These are phyloP conservation scores for Isichthys henryi DNA, from an alignment of 2,113 vertebrate species.

Conservation along the genomic window DNA sequence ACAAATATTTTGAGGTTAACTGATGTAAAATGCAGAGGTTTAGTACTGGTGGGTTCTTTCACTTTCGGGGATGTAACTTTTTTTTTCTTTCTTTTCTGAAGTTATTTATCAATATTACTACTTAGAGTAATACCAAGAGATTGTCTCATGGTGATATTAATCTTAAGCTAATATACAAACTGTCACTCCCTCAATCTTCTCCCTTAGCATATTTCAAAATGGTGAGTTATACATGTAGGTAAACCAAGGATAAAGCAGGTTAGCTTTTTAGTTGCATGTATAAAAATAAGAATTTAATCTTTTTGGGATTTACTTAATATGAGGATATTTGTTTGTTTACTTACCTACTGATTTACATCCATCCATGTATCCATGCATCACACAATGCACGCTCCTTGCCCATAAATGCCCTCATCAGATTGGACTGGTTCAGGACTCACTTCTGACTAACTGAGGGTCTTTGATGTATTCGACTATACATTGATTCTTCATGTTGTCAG, in stretches of 20 bases:
- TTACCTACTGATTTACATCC: background rate
- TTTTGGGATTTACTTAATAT: background rate
- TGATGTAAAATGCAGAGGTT: background rate
- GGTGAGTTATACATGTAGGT: background rate
- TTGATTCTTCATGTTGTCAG: background rate
- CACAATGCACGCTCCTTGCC: background rate
- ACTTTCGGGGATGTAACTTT: background rate
- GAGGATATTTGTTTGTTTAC: background rate
- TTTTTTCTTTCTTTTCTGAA: constrained; percentile 1
- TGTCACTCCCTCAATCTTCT: background rate
- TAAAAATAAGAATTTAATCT: background rate
- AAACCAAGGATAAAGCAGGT: background rate
- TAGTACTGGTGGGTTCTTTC: background rate
- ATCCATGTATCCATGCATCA: too few relatives aligned
- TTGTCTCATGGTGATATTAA: background rate
- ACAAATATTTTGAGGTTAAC: constrained; percentile 4
- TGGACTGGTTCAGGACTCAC: background rate
- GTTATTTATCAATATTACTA: constrained; percentile 2
- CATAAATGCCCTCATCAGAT: background rate
- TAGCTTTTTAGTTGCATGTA: background rate
- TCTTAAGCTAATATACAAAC: background rate
- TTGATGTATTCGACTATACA: constrained; percentile 9
- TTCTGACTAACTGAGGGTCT: background rate
- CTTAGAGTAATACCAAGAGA: constrained; percentile 11
- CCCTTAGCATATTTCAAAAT: background rate